phyloP scores from a whole-genome alignment of 2,888 invertebrate species.

The Polydrusus pterygomalis region DNA sequence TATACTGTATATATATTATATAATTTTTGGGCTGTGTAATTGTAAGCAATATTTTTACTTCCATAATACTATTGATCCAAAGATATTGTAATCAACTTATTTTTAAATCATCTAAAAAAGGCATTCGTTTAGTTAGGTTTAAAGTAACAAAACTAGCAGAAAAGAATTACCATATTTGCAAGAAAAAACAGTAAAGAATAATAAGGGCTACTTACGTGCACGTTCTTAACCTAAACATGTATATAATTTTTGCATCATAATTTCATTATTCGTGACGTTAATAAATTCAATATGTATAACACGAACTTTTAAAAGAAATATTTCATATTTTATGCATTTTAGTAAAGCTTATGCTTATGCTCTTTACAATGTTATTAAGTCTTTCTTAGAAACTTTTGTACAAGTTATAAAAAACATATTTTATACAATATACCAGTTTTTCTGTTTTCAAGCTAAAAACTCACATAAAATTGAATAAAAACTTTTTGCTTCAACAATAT shows the following conservation, averaged over 20 bases:
- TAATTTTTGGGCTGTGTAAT: no score
- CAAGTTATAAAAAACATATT: conserved; percentile 11
- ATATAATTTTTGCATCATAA: conserved; percentile 33
- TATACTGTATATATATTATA: no score
- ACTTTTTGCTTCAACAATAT: conserved; percentile 6
- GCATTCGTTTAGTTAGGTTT: neutral
- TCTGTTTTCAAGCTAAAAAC: conserved; percentile 6
- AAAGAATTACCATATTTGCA: conserved; percentile 29
- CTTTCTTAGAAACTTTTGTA: neutral
- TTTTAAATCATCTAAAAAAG: neutral
- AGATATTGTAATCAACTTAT: no score
- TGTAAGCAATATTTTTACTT: no score
- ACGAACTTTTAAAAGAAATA: conserved; percentile 36
- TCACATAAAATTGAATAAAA: neutral
- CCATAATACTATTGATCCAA: no score
- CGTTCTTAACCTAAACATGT: conserved; percentile 38
- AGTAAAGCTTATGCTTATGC: conserved; percentile 5
- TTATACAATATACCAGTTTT: neutral
- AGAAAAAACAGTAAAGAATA: conserved; percentile 37
- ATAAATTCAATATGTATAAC: conserved; percentile 41
- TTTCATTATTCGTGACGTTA: conserved; percentile 48
- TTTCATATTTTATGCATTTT: conserved; percentile 37
- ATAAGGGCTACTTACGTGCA: conserved; percentile 32
- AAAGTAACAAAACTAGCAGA: neutral
- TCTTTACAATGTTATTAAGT: neutral